phyloP scores from a whole-genome alignment of 92 coral and sea anemone species.

The Phenganax subtilis region DNA sequence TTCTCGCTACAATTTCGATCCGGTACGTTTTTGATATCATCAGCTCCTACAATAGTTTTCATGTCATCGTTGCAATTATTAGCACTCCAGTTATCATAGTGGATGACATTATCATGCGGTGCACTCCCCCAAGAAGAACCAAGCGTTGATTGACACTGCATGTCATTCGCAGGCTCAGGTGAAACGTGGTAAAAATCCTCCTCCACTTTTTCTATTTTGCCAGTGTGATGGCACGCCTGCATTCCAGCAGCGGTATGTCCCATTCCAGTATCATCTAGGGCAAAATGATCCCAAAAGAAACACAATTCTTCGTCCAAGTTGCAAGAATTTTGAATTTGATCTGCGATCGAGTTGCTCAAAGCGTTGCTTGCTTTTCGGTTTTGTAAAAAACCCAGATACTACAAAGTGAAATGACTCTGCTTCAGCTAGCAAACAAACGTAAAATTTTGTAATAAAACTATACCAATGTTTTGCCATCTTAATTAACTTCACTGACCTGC shows the following conservation, averaged over 20 bases:
- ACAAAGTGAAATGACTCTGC: background rate
- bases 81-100: background rate
- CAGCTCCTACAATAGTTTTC: background rate
- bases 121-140: too few species aligned
- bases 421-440: background rate
- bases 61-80: background rate
- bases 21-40: background rate
- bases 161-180: background rate
- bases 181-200: background rate
- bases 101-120: background rate
- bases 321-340: conserved; percentile 6
- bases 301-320: conserved; percentile 7
- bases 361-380: background rate
- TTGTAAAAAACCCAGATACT: background rate
- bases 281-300: conserved; percentile 17
- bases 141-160: too few species aligned
- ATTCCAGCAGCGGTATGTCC: background rate
- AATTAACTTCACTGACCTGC: background rate
- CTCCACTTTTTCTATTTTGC: background rate
- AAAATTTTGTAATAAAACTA: background rate
- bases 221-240: background rate
- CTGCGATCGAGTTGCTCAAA: background rate
- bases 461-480: background rate
- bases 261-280: background rate
- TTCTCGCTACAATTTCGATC: background rate